Evolutionary conservation across 2,797 vertebrate species (phyloP), one percentile per base, ranked within the genome.

Genomic region (Epinephelus awoara): DNA sequence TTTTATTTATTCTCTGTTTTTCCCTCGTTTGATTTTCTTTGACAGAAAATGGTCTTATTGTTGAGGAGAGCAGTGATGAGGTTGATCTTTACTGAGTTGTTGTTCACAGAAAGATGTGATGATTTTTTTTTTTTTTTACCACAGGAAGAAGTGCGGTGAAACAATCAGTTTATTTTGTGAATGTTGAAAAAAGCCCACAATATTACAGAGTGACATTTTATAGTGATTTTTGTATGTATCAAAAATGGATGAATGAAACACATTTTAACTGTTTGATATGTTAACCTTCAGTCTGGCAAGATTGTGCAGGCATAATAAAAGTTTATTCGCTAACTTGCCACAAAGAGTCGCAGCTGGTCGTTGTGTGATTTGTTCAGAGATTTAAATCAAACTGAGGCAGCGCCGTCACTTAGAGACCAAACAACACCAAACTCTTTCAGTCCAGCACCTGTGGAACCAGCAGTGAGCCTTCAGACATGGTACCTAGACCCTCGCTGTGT

Each of bases 151-250:
- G 46, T 69, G 80, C 59, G 58, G 75, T 59, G 81, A 79, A 66
- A 54, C 69, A 34, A 61, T 75, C 67, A 6, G n/a, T 81, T 84
- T 65, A 70, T 85, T 83, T 80, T 89, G 80, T 83, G 89, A 92
- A 91, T 85, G 89, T 89, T 88, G 67, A 75, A 79, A 86, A 78
- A 85, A 85, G 15, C 15, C 12, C 82, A 58, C 79, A 77, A 76
- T 86, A 87, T 87, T 89, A 87, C 68, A 89, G 89, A 90, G 91
- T 93, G 90, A 89, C 76, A 87, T 94, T 95, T 95, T 95, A 87
- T 95, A 94, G 94, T 91, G 87, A 91, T 34, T 95, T 95, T 95
- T 95, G 67, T 95, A 94, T 94, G 88, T 88, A 93, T 90, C 84
- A 78, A 80, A 84, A 87, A 75, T 67, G 72, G 75, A 87, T 84